These are phyloP conservation scores for Drosophila ogumai DNA, from an alignment of 1,140 invertebrate genomes.

Conservation along the genomic window DNA sequence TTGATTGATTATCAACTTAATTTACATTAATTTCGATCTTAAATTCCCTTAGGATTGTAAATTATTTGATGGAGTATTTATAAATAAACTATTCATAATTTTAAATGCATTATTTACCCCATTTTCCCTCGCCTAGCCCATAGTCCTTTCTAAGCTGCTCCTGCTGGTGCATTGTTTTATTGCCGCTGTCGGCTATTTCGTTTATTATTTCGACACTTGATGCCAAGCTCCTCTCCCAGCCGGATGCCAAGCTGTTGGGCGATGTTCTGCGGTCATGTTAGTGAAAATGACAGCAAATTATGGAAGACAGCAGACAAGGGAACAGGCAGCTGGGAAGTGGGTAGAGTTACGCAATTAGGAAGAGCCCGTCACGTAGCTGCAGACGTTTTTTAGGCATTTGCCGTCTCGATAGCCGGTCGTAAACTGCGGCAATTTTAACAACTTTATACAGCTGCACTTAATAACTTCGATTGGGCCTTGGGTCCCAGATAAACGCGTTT, in stretches of 20 bases:
- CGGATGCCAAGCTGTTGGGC: conserved; percentile 19
- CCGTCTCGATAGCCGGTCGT: conserved; percentile 17
- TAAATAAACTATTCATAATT: not conserved
- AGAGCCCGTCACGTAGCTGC: conserved; percentile 23
- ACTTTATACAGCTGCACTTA: conserved; percentile 70
- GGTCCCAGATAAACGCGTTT: conserved; percentile 35
- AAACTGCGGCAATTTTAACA: conserved; percentile 54
- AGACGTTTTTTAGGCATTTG: conserved; percentile 13
- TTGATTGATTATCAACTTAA: not conserved
- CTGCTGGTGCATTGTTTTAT: conserved; percentile 40
- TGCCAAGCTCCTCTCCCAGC: conserved; percentile 3
- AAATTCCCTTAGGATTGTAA: no score
- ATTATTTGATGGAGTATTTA: not conserved
- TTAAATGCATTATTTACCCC: no score
- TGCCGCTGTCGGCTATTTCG: conserved; percentile 38
- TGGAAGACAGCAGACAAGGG: conserved; percentile 20
- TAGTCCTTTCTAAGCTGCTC: conserved; percentile 3
- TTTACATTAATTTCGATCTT: not conserved
- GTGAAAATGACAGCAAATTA: conserved; percentile 57
- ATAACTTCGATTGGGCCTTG: conserved; percentile 68
- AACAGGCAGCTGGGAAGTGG: conserved; percentile 10
- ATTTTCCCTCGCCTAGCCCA: not conserved
- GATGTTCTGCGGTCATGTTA: conserved; percentile 28
- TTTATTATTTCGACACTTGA: conserved; percentile 63
- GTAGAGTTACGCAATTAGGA: conserved; percentile 49